A percentile compares a stretch with the other conserved stretches of the same genome.
Evolutionary conservation across 2,888 invertebrate genomes (phyloP).

Genomic region (Rhamnusium bicolor): DNA sequence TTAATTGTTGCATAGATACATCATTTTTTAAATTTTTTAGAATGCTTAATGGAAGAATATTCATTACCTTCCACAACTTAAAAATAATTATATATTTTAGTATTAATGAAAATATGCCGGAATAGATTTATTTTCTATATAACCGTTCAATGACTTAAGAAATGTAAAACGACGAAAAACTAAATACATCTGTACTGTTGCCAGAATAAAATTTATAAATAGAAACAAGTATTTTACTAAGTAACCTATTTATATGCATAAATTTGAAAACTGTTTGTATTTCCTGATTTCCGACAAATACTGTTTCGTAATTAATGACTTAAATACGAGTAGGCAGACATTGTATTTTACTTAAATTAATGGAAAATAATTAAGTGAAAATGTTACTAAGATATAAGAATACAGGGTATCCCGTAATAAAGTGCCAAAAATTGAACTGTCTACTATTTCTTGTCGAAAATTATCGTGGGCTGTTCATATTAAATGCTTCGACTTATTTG

Average conservation of each 20-base stretch:
- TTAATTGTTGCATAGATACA: no score
- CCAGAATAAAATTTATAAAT: constrained; percentile 32
- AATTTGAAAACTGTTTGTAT: constrained; percentile 21
- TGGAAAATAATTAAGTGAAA: no score
- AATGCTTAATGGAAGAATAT: no score
- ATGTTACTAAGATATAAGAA: no score
- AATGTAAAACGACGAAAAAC: constrained; percentile 29
- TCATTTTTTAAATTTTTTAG: no score
- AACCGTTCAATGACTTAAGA: constrained; percentile 31
- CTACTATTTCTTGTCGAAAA: no score
- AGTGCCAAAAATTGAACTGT: no score
- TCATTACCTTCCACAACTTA: neutral
- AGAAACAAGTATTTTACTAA: constrained; percentile 34
- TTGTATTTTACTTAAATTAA: no score
- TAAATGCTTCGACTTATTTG: no score
- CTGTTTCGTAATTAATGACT: constrained; percentile 7
- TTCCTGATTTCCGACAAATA: constrained; percentile 33
- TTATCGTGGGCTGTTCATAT: no score
- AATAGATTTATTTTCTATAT: neutral
- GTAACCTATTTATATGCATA: constrained; percentile 35
- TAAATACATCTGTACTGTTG: constrained; percentile 25
- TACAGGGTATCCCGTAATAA: no score
- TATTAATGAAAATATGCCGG: neutral
- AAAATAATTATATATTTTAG: neutral
- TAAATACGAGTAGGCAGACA: neutral